Evolutionary conservation across 2,888 invertebrate genomes (phyloP), one percentile per base, ranked within the genome.

Genomic region (Anorthoa munda): DNA sequence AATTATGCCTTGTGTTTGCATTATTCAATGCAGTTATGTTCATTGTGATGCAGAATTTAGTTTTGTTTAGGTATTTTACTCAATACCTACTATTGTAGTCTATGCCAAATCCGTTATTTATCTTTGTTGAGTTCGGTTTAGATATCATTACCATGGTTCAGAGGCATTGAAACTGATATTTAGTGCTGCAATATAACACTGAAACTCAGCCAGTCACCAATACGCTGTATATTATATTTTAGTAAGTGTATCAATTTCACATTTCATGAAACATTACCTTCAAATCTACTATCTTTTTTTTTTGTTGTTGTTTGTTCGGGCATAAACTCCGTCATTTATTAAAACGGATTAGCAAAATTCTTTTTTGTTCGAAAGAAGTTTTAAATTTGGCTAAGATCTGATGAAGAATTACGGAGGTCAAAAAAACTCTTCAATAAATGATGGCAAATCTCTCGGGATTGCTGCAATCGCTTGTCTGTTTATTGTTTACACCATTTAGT

Each of bases 111-210:
- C 9, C 4, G 13, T 18, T 18, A 23, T 45, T 65, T 45, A 45
- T 45, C 9, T 45, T 23, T 5, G 23, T 48, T 50, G 21, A 4
- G 31, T 55, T 31, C 3, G 5, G 17, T 23, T 48, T 17, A 11
- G n/a, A n/a, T n/a, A n/a, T n/a, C n/a, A n/a, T n/a, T n/a, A n/a
- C n/a, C n/a, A n/a, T n/a, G n/a, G n/a, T n/a, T n/a, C n/a, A n/a
- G n/a, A n/a, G 46, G 0, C 9, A 50, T 21, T 48, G 2, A 18
- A 53, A 50, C 15, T 23, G 15, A 51, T 3, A 23, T 39, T 51
- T 69, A 51, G 7, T n/a, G 50, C 18, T n/a, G 18, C 51, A 66
- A 53, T 7, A 23, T 11, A 51, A 69, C 50, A 64, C 39, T 45
- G 39, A 45, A 51, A 13, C 12, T 1, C 18, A 17, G 23, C 50